Base-by-base conservation (phyloP, 2,113 vertebrate genomes). In the Platysteira castanea region DNA sequence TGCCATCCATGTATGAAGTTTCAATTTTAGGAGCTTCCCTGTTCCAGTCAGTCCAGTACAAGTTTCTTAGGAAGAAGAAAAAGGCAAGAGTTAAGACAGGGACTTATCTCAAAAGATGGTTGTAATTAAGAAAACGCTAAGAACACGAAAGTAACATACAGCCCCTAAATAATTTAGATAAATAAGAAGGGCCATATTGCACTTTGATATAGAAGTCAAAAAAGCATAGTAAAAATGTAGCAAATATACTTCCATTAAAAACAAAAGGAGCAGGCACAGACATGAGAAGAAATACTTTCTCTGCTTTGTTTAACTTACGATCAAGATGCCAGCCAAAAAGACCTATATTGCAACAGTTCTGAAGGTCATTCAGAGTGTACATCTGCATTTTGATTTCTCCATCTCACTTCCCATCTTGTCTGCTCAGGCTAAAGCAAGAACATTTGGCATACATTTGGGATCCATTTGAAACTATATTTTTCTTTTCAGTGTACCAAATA, bases 11-110 rank as follows among this genome's bases (percentile, higher is more conserved):
- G 95, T 99, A 98, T 7, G 99, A 98, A 13, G 98, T 98, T 97
- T 99, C 99, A 39, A 99, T 99, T 98, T 99, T 99, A 69, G 99
- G 99, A 67, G 97, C 98, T 8, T 99, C 98, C 91, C 99, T 98
- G 96, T 99, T 99, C 99, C 99, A 99, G 90, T 99, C 99, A 47
- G 99, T 97, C 99, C 99, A 99, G 76, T 99, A 99, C 16, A 99
- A 97, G 69, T 98, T 98, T 84, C 99, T 99, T 91, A 81, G 57
- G 21, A 69, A 46, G 28, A 77, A 93, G 46, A 42, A 95, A 71
- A 71, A 64, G 9, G 46, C 13, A 91, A 83, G 67, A 68, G 27
- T 92, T 84, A 88, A 71, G 61, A 41, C 19, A 84, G 14, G 35
- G 18, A 37, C 39, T 52, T 8, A 82, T 33, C 59, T 54, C n/a